Conservation (phyloP, 2,113 vertebrate genomes). For the Oxyura jamaicensis region DNA sequence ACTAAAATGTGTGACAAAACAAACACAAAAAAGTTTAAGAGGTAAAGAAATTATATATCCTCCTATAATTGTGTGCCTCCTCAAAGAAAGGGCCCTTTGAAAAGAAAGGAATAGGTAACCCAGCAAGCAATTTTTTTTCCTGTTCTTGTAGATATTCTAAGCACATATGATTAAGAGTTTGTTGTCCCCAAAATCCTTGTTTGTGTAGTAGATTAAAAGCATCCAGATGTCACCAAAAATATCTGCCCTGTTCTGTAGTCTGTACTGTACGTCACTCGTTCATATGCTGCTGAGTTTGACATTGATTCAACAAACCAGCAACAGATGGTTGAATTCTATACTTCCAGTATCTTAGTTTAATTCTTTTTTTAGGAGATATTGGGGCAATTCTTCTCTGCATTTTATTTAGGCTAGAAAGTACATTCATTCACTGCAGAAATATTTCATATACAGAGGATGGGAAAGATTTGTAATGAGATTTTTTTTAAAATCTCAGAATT, state of each 20-base stretch:
- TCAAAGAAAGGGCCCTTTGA: not conserved
- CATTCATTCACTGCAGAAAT: not conserved
- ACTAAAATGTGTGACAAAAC: not conserved
- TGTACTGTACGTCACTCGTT: conserved; percentile 16
- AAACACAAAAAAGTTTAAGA: not conserved
- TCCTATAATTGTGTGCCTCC: not conserved
- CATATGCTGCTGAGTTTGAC: conserved; percentile 44
- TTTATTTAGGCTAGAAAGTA: conserved; percentile 41
- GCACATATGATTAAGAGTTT: not conserved
- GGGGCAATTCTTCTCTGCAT: conserved; percentile 30
- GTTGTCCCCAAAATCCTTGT: conserved; percentile 31
- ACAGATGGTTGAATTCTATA: conserved; percentile 58
- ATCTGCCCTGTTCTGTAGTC: conserved; percentile 32
- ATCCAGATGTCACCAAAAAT: conserved; percentile 67
- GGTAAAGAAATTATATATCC: not conserved
- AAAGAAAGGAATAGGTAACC: not conserved
- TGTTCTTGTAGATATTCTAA: not conserved
- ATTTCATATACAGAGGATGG: not conserved
- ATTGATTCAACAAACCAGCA: conserved; percentile 58
- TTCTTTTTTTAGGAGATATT: conserved; percentile 22
- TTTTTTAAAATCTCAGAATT: not conserved
- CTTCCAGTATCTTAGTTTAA: conserved; percentile 43
- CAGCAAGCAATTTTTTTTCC: not conserved
- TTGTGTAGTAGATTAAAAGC: conserved; percentile 51
- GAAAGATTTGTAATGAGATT: not conserved